Evolutionary conservation across 2,797 vertebrate species (phyloP).

Genomic region (Chelon auratus): DNA sequence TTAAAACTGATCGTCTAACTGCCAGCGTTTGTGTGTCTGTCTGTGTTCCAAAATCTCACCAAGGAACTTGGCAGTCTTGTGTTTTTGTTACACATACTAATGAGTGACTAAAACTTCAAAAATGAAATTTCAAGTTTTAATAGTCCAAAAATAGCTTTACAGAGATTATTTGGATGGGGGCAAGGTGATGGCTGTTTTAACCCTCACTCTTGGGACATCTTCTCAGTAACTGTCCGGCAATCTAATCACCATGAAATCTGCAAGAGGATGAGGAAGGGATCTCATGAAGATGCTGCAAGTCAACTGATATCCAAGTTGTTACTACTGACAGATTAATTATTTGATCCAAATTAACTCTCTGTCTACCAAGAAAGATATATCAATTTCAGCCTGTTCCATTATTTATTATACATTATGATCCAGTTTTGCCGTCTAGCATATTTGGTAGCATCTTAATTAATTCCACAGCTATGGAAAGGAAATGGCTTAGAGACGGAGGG

Average conservation of each 20-base stretch:
- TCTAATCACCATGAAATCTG: neutral
- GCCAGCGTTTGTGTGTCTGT: neutral
- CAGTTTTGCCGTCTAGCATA: conserved; percentile 14
- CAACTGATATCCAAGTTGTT: conserved; percentile 6
- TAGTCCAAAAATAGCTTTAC: neutral
- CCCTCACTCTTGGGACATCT: neutral
- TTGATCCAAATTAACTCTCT: neutral
- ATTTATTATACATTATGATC: conserved; percentile 7
- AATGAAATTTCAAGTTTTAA: neutral
- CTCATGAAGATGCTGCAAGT: neutral
- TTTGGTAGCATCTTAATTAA: conserved; percentile 25
- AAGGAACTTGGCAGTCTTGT: neutral
- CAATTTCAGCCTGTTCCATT: neutral
- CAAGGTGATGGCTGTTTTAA: neutral
- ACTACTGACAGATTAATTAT: neutral
- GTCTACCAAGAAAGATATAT: neutral
- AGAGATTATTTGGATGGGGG: neutral
- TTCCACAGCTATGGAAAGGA: conserved; percentile 32
- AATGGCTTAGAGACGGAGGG: conserved; percentile 39
- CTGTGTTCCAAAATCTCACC: neutral
- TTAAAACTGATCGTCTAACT: neutral
- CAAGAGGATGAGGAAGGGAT: neutral
- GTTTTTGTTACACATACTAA: neutral
- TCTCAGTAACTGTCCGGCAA: neutral
- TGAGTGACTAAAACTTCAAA: neutral